Evolutionary conservation across 2,888 invertebrate species (phyloP).

Genomic region (Drosophila pegasa): DNA sequence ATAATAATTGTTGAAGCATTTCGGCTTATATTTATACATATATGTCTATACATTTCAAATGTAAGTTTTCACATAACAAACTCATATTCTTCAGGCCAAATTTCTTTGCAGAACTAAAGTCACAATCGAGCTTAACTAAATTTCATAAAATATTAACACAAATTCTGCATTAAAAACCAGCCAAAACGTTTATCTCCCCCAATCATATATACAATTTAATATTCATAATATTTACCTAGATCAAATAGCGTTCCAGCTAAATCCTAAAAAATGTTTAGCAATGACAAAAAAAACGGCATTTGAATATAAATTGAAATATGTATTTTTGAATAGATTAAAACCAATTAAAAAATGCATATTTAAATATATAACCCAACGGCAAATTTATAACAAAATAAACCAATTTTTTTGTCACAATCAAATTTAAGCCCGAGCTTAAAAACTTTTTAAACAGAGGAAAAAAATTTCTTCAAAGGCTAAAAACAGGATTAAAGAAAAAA

Average conservation of each 20-base stretch:
- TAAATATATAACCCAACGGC: background rate
- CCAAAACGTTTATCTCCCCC: too few species aligned
- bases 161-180: too few species aligned
- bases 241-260: background rate
- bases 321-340: background rate
- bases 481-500: slow-evolving; percentile 1
- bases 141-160: too few species aligned
- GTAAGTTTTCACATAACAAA: too few species aligned
- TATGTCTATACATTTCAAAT: too few species aligned
- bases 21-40: too few species aligned
- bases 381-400: background rate
- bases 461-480: background rate
- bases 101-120: too few species aligned
- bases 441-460: background rate
- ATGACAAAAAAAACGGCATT: background rate
- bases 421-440: slow-evolving; percentile 5
- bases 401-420: slow-evolving; percentile 1
- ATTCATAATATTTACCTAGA: background rate
- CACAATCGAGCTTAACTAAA: too few species aligned
- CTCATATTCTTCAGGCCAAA: too few species aligned
- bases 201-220: too few species aligned
- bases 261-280: background rate
- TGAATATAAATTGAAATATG: slow-evolving; percentile 2
- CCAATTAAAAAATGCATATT: too few species aligned
- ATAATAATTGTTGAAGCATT: too few species aligned